Conservation (phyloP, 2,113 vertebrate genomes). For the Oxyura jamaicensis region DNA sequence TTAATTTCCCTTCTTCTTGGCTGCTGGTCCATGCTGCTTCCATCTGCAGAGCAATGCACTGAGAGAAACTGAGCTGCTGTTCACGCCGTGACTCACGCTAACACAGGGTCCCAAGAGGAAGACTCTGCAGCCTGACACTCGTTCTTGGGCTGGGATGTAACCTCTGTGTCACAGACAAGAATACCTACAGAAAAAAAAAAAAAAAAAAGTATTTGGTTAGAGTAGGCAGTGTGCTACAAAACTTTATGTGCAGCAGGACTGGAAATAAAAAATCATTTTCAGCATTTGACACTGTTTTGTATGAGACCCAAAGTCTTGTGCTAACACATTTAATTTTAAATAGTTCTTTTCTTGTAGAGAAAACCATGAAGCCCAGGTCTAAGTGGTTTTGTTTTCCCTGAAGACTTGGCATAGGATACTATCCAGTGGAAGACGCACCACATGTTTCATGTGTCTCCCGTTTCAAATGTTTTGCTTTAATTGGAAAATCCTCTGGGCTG, state of each 20-base stretch:
- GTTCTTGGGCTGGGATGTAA: not conserved
- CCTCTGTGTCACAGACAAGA: not conserved
- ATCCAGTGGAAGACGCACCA: not conserved
- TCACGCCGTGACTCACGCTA: fast-evolving
- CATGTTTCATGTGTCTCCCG: not conserved
- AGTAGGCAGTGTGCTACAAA: not conserved
- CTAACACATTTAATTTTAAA: not conserved
- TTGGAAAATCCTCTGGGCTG: not conserved
- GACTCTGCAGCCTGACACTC: not conserved
- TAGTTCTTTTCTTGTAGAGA: not conserved
- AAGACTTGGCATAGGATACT: not conserved
- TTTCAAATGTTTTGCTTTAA: not conserved
- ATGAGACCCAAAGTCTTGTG: not conserved
- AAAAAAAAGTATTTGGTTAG: not conserved
- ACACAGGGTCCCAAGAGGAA: not conserved
- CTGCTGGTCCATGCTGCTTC: not conserved
- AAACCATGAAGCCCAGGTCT: not conserved
- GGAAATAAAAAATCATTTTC: not conserved
- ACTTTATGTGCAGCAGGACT: not conserved
- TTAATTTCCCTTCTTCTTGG: not conserved
- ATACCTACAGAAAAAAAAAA: not conserved
- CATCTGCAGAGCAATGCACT: not conserved
- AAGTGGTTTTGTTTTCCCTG: not conserved
- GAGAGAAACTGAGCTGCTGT: not conserved
- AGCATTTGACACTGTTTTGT: not conserved